Base-by-base conservation (phyloP, 2,113 vertebrate species). In the Clupea harengus region DNA sequence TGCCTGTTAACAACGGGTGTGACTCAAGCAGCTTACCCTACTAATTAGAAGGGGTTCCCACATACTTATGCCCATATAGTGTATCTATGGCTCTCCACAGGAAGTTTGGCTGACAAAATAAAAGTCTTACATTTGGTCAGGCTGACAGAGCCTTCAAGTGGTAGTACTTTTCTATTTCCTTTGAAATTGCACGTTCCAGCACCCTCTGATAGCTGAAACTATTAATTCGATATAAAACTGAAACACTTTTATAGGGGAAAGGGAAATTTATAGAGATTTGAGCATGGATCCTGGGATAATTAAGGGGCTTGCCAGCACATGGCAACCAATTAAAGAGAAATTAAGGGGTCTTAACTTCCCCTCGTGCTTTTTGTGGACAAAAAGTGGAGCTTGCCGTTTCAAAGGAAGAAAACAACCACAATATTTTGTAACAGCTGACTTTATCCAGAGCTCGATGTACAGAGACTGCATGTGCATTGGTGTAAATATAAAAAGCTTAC, bases 401-500 rank as follows among this genome's bases (percentile, higher is more conserved):
- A 39, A 39, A 39, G 39, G 1, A 39, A 39, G 39, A 39, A 39
- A 39, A 49, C 47, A 11, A 11, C 17, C 39, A 39, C 39, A 64
- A 4, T 32, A 28, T 72, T 28, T 72, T 28, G 2, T 25, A 67
- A 28, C 22, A 67, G 13, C n/a, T 67, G 25, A 28, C 64, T 52
- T 15, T 17, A 52, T 11, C 11, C 52, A 20, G 17, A 57, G 17
- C 4, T 57, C 1, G 18, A 20, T 20, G 5, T 57, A 57, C 52
- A 57, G 4, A 57, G 20, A 57, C 18, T 57, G 52, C 52, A 57
- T 18, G 20, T 57, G 32, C 3, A 28, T 17, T 78, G 28, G 3
- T 39, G 32, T 13, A 78, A 78, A 32, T 22, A 22, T 78, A 6
- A 32, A 39, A 39, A 3, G 39, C 92, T 94, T 91, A 97, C 97